Conservation (phyloP, 92 coral and sea anemone species). For the Hydrozoanthus gracilis region DNA sequence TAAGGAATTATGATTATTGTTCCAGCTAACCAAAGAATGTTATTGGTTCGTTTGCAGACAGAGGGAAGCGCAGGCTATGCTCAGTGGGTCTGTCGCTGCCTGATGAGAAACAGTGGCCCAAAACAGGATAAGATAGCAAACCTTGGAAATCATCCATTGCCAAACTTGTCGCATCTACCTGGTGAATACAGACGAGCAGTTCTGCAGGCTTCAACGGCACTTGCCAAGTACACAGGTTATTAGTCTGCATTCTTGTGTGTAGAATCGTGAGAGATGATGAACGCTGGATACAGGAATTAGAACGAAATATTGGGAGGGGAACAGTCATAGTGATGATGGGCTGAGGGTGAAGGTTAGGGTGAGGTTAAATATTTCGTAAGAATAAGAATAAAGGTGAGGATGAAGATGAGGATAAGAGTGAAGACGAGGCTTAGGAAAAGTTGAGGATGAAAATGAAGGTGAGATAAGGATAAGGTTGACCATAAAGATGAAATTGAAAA, state of each 20-base stretch:
- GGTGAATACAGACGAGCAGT: conserved; percentile 77
- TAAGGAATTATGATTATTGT: too few relatives aligned
- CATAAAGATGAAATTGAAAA: not conserved
- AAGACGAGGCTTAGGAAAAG: not conserved
- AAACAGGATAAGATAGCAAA: conserved; percentile 46
- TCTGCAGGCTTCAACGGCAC: conserved; percentile 78
- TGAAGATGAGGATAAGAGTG: not conserved
- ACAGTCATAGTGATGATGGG: not conserved
- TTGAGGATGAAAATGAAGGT: not conserved
- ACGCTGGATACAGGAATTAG: not conserved
- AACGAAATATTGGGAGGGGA: too few relatives aligned
- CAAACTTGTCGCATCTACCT: conserved; percentile 94
- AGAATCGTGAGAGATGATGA: not conserved
- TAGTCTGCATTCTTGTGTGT: not conserved
- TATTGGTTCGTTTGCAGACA: conserved; percentile 49
- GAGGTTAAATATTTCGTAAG: too few relatives aligned
- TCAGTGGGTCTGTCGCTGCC: conserved; percentile 86
- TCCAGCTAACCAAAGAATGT: not conserved
- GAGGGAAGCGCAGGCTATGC: conserved; percentile 95
- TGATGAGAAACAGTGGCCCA: conserved; percentile 52
- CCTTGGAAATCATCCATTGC: conserved; percentile 63
- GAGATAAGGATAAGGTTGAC: not conserved
- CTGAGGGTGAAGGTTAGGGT: not conserved
- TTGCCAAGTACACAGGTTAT: conserved; percentile 90
- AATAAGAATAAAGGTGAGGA: too few relatives aligned